Conservation (phyloP, 2,888 invertebrate species). For the Pseudeuparius sepicola region DNA sequence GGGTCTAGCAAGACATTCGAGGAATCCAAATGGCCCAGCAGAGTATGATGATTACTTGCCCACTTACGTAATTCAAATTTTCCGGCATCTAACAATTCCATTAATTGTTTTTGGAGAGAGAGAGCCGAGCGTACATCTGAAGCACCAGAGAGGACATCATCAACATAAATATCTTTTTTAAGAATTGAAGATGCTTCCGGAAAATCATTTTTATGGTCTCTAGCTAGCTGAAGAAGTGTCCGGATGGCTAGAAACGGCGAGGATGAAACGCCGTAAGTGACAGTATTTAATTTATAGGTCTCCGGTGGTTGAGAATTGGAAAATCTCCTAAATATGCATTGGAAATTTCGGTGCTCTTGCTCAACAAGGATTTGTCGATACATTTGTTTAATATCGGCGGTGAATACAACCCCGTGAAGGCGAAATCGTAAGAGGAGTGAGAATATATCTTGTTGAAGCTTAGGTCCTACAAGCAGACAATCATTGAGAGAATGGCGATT, state of each 20-base stretch:
- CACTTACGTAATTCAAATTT: slow-evolving; percentile 16
- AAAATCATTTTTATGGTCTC: not conserved
- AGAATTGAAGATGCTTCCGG: slow-evolving; percentile 6
- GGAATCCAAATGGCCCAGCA: slow-evolving; percentile 14
- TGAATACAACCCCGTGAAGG: slow-evolving; percentile 9
- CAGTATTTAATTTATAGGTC: slow-evolving; percentile 11
- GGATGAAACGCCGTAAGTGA: slow-evolving; percentile 8
- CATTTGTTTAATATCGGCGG: slow-evolving; percentile 17
- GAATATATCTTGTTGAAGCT: slow-evolving; percentile 12
- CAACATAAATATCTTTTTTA: slow-evolving; percentile 8
- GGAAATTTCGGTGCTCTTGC: slow-evolving; percentile 9
- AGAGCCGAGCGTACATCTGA: slow-evolving; percentile 2
- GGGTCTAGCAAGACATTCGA: not conserved
- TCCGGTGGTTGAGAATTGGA: slow-evolving; percentile 10
- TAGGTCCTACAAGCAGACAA: slow-evolving; percentile 12
- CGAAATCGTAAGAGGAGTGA: slow-evolving; percentile 10
- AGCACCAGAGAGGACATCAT: slow-evolving; percentile 8
- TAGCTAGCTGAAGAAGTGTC: slow-evolving; percentile 8
- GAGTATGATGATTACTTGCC: slow-evolving; percentile 15
- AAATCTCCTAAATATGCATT: slow-evolving; percentile 15
- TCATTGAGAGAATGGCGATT: slow-evolving; percentile 18
- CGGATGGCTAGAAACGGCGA: slow-evolving; percentile 12
- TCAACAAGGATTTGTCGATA: slow-evolving; percentile 13
- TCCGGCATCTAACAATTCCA: slow-evolving; percentile 1
- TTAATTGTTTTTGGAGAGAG: slow-evolving; percentile 10